These are phyloP conservation scores for Lepas anatifera DNA, from an alignment of 2,888 invertebrate species.

Conservation along the genomic window DNA sequence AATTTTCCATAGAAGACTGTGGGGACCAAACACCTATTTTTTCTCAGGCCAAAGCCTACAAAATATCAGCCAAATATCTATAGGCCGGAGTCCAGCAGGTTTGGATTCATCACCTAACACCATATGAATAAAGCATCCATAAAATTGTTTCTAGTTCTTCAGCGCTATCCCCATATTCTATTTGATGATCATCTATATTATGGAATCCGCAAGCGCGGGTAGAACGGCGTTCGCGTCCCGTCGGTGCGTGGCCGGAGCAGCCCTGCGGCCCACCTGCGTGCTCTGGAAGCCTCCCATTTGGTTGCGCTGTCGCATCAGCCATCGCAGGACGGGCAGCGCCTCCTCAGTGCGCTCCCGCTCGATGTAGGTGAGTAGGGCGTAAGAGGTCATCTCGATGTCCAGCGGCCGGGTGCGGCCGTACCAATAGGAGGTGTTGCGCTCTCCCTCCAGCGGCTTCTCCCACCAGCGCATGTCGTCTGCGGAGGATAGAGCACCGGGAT, in stretches of 20 bases:
- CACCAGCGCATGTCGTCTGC: slow-evolving; percentile 60
- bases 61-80: too few relatives aligned
- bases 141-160: too few relatives aligned
- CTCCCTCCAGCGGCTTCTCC: slow-evolving; percentile 47
- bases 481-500: slow-evolving; percentile 19
- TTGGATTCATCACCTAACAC: too few relatives aligned
- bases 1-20: too few relatives aligned
- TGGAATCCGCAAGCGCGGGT: too few relatives aligned
- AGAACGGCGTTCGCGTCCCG: not conserved
- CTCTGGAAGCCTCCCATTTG: slow-evolving; percentile 56
- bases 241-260: slow-evolving; percentile 20
- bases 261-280: slow-evolving; percentile 41
- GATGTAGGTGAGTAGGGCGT: slow-evolving; percentile 60
- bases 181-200: too few relatives aligned
- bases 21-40: too few relatives aligned
- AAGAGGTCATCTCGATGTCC: slow-evolving; percentile 77
- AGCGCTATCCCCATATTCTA: too few relatives aligned
- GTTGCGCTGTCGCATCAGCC: slow-evolving; percentile 58
- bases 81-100: too few relatives aligned
- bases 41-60: too few relatives aligned
- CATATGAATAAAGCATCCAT: too few relatives aligned
- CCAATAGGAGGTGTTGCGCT: slow-evolving; percentile 36
- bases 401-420: slow-evolving; percentile 49
- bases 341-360: slow-evolving; percentile 37
- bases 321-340: slow-evolving; percentile 51